Percentiles rank a stretch among this genome's conserved stretches.
Conservation (phyloP, 2,888 invertebrate genomes). For the Andrena minutula region DNA sequence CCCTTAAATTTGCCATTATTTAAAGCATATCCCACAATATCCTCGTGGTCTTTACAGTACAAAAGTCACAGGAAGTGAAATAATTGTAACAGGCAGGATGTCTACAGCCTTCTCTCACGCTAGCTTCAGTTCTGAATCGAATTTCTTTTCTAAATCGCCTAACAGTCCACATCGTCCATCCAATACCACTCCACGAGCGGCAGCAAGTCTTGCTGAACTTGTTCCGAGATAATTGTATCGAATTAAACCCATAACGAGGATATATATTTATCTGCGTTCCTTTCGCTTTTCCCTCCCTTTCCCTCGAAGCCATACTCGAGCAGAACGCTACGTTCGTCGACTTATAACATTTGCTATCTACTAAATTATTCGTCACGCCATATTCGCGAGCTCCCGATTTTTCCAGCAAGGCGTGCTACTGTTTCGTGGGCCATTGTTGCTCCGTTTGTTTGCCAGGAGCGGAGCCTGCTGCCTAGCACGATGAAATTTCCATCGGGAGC, state of each 20-base stretch:
- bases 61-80: too few relatives aligned
- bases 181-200: too few relatives aligned
- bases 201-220: not conserved
- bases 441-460: conserved; percentile 44
- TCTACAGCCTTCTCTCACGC: too few relatives aligned
- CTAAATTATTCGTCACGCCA: conserved; percentile 37
- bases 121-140: too few relatives aligned
- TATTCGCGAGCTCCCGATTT: conserved; percentile 33
- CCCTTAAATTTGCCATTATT: too few relatives aligned
- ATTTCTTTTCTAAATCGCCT: too few relatives aligned
- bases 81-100: too few relatives aligned
- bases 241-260: conserved; percentile 21
- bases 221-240: conserved; percentile 10
- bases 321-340: not conserved
- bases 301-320: conserved; percentile 5
- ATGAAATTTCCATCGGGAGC: conserved; percentile 39
- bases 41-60: too few relatives aligned
- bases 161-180: too few relatives aligned
- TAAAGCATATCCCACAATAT: too few relatives aligned
- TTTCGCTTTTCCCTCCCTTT: not conserved
- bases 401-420: conserved; percentile 19
- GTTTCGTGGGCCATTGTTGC: conserved; percentile 49
- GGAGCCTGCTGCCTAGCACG: not conserved
- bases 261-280: conserved; percentile 1
- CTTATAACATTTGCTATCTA: conserved; percentile 14